A percentile compares a stretch with the other conserved stretches of the same genome.
Evolutionary conservation across 2,888 invertebrate species (phyloP).

Genomic region (Plebejus argus): DNA sequence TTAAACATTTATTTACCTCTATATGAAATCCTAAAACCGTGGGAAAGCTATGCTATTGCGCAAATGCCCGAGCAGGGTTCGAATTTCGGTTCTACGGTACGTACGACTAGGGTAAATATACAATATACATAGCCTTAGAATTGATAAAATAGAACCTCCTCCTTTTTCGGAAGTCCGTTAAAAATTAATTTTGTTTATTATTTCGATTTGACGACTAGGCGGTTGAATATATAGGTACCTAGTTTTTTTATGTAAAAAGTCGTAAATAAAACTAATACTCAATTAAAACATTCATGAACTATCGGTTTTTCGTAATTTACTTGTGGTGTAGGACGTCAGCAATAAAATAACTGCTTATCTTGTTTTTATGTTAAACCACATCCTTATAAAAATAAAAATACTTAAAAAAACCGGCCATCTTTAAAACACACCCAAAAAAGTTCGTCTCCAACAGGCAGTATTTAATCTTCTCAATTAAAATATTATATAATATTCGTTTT

Average conservation of each 20-base stretch:
- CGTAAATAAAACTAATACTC: not conserved
- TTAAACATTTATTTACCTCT: no score
- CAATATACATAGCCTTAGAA: no score
- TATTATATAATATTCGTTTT: not conserved
- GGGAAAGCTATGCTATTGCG: no score
- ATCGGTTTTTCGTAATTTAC: not conserved
- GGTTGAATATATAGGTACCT: no score
- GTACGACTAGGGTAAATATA: no score
- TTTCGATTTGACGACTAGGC: not conserved
- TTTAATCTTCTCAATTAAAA: not conserved
- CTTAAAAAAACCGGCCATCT: not conserved
- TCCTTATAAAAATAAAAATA: not conserved
- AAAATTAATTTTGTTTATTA: no score
- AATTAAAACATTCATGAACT: not conserved
- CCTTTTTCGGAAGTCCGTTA: no score
- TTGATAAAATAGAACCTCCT: no score
- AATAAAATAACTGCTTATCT: not conserved
- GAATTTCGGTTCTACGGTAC: no score
- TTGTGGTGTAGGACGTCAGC: not conserved
- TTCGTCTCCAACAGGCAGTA: not conserved
- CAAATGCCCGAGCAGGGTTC: no score
- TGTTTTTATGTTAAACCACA: conserved; percentile 18
- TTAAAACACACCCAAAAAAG: not conserved
- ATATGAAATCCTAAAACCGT: no score
- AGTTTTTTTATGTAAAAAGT: not conserved